Conservation (phyloP, 2,113 vertebrate species). For the Hemichromis elongatus region DNA sequence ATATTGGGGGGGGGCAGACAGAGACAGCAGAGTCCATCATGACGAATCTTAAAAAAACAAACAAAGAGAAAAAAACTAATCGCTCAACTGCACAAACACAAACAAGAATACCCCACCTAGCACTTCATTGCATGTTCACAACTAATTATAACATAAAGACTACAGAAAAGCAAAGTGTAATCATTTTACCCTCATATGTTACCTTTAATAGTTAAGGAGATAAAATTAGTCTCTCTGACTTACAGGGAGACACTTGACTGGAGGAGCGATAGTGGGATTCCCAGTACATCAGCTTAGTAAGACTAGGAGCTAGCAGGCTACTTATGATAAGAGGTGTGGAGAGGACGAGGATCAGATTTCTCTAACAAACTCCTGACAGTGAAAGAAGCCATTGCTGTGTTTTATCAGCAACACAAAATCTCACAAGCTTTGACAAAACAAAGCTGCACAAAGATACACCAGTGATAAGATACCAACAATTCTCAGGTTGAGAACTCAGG, state of each 20-base stretch:
- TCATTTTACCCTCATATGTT: background rate
- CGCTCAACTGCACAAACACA: background rate
- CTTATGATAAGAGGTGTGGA: slow-evolving; percentile 64
- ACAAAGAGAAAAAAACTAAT: background rate
- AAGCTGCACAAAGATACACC: background rate
- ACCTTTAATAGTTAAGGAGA: background rate
- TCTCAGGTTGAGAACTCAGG: background rate
- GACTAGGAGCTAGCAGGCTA: slow-evolving; percentile 19
- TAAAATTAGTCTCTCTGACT: slow-evolving; percentile 2
- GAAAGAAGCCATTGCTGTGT: slow-evolving; percentile 11
- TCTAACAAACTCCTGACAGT: slow-evolving; percentile 21
- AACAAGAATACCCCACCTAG: background rate
- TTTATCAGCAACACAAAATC: background rate
- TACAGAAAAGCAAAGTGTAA: background rate
- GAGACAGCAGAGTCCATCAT: background rate
- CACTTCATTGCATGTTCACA: background rate
- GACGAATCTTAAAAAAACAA: background rate
- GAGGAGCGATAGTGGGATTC: slow-evolving; percentile 14
- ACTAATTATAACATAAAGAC: background rate
- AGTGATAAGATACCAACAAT: background rate
- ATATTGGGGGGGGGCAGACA: background rate
- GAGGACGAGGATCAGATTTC: slow-evolving; percentile 46
- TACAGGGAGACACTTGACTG: background rate
- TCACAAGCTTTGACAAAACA: background rate
- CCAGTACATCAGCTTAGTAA: background rate